Evolutionary conservation across 2,113 vertebrate genomes (phyloP).

Genomic region (Chloroceryle aenea): DNA sequence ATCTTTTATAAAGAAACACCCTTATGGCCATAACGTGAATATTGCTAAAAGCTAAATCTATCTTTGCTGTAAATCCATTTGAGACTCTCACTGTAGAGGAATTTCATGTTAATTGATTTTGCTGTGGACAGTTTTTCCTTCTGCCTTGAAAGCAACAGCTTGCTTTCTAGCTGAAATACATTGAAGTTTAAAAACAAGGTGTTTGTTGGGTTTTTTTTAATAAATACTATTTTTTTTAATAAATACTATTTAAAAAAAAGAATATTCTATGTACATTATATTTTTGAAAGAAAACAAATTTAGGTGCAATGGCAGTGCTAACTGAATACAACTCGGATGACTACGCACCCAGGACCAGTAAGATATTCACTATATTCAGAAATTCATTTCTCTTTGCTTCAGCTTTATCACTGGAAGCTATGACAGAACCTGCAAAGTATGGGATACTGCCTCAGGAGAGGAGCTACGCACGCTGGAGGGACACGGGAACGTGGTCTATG

Average conservation of each 20-base stretch:
- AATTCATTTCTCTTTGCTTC: neutral
- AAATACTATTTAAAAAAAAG: neutral
- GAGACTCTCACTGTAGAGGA: neutral
- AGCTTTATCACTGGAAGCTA: slow-evolving; percentile 98
- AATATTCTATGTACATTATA: neutral
- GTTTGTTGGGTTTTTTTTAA: neutral
- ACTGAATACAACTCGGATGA: neutral
- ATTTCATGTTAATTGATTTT: neutral
- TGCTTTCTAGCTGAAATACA: neutral
- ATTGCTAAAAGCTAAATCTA: neutral
- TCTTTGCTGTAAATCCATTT: neutral
- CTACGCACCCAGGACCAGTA: neutral
- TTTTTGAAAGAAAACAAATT: neutral
- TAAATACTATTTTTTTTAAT: neutral
- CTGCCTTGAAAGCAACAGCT: neutral
- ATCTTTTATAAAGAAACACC: neutral
- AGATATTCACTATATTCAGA: neutral
- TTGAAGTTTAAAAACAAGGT: neutral
- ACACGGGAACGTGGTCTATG: slow-evolving; percentile 92
- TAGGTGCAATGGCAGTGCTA: neutral
- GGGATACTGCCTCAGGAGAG: slow-evolving; percentile 89
- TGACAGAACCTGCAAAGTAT: slow-evolving; percentile 93
- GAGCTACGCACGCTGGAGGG: slow-evolving; percentile 86
- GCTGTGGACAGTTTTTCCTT: neutral
- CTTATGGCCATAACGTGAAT: neutral